These are phyloP conservation scores for Dermatophagoides farinae DNA, from an alignment of 1,140 invertebrate genomes.

Conservation along the genomic window DNA sequence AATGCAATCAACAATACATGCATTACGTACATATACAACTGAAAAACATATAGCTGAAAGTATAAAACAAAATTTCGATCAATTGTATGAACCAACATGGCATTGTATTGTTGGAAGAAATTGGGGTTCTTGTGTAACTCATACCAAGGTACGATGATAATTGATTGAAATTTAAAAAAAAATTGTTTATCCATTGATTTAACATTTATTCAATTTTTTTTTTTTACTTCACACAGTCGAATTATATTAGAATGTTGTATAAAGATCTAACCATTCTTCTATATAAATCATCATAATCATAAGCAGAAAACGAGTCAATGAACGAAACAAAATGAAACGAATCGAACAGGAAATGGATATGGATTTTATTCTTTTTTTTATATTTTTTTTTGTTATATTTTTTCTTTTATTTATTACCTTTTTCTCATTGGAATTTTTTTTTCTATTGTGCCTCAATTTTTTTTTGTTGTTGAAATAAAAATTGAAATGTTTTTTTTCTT, in stretches of 20 bases:
- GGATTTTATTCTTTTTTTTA: not conserved
- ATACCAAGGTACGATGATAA: conserved; percentile 15
- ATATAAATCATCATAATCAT: conserved; percentile 19
- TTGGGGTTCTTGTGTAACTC: conserved; percentile 22
- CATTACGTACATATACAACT: conserved; percentile 19
- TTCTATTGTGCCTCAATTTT: no score
- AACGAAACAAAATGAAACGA: not conserved
- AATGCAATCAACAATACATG: conserved; percentile 19
- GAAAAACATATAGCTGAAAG: conserved; percentile 23
- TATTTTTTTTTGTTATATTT: not conserved
- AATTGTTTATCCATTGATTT: not conserved
- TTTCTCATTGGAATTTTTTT: not conserved
- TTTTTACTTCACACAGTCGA: conserved; percentile 9
- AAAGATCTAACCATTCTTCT: conserved; percentile 21
- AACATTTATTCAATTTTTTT: not conserved
- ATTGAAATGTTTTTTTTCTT: no score
- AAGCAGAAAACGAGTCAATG: not conserved
- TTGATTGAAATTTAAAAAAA: not conserved
- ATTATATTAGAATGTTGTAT: conserved; percentile 20
- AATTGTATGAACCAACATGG: conserved; percentile 21
- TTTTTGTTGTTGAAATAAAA: no score
- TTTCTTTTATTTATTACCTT: not conserved
- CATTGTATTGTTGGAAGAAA: conserved; percentile 22
- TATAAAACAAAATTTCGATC: conserved; percentile 22
- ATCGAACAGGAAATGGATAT: not conserved